These are phyloP conservation scores for Carassius carassius DNA, from an alignment of 2,113 vertebrate genomes.

Conservation along the genomic window DNA sequence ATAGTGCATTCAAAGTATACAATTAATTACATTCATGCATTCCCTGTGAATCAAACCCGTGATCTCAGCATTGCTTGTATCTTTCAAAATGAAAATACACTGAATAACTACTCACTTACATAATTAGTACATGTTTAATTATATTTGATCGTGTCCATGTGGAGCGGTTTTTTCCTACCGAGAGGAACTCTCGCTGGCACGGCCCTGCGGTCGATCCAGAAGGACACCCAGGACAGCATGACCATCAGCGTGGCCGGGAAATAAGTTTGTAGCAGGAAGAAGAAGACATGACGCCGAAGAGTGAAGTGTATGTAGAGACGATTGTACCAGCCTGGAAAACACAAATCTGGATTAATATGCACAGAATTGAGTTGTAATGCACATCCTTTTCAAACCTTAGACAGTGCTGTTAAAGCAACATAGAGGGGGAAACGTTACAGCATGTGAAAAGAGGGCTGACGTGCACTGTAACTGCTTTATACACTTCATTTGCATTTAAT, in stretches of 20 bases:
- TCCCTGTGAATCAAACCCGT: not conserved
- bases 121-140: not conserved
- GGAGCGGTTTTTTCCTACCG: slow-evolving; percentile 68
- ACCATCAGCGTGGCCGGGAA: slow-evolving; percentile 93
- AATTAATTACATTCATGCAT: not conserved
- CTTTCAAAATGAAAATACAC: not conserved
- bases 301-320: slow-evolving; percentile 92
- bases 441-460: not conserved
- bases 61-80: not conserved
- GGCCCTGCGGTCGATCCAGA: slow-evolving; percentile 91
- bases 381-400: not conserved
- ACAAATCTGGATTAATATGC: not conserved
- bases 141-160: not conserved
- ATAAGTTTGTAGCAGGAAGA: slow-evolving; percentile 91
- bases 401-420: not conserved
- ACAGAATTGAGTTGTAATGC: not conserved
- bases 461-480: not conserved
- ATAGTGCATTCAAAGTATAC: no score
- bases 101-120: not conserved
- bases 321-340: slow-evolving; percentile 89
- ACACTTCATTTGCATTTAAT: no score
- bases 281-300: slow-evolving; percentile 88
- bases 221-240: slow-evolving; percentile 94
- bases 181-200: slow-evolving; percentile 89
- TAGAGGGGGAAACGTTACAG: not conserved